A percentile compares a stretch with the other conserved stretches of the same genome.
phyloP scores from a whole-genome alignment of 2,888 invertebrate species.

The Cataglyphis altisquamis region DNA sequence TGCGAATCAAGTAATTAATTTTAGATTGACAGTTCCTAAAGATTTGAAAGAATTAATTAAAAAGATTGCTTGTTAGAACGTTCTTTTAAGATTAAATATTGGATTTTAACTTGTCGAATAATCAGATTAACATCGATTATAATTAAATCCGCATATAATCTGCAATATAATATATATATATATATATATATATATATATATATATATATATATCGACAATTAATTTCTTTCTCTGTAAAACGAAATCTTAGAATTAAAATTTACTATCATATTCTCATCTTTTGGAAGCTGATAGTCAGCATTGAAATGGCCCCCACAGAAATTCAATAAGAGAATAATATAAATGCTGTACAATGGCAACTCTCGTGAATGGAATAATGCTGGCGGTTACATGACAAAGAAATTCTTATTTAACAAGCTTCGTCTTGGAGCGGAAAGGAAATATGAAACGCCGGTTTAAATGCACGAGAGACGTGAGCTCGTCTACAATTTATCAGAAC shows the following conservation, averaged over 20 bases:
- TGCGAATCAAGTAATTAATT: neutral
- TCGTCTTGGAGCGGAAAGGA: constrained; percentile 35
- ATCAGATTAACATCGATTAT: neutral
- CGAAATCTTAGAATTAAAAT: neutral
- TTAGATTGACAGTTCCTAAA: constrained; percentile 7
- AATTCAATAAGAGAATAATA: constrained; percentile 47
- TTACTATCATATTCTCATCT: neutral
- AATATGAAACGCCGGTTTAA: constrained; percentile 62
- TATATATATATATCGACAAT: neutral
- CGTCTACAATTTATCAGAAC: constrained; percentile 68
- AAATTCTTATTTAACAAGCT: constrained; percentile 36
- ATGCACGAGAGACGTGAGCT: constrained; percentile 56
- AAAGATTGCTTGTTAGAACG: neutral
- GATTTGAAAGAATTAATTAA: no score
- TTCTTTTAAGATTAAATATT: neutral
- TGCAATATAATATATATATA: neutral
- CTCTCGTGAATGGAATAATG: constrained; percentile 62
- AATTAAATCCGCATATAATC: neutral
- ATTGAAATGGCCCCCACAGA: neutral
- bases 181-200: neutral
- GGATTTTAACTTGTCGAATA: neutral
- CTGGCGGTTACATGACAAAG: constrained; percentile 67
- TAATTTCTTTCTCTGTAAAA: neutral
- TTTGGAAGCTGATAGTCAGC: neutral
- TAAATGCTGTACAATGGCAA: constrained; percentile 12